Evolutionary conservation across 92 coral and sea anemone species (phyloP), one percentile per base, ranked within the genome.

Genomic region (Phenganax marumi): DNA sequence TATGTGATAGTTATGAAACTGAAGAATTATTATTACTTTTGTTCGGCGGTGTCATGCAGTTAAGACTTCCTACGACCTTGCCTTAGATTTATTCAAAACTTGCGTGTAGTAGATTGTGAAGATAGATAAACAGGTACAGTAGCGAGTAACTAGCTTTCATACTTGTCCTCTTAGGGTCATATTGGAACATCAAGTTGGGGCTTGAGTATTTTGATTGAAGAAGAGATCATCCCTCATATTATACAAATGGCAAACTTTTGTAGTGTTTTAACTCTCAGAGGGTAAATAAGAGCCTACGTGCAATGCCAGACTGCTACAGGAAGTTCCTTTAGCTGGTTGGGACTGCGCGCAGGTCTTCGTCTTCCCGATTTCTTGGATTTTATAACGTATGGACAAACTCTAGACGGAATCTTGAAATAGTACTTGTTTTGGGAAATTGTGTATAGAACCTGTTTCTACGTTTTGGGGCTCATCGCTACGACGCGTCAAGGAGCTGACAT

Each of bases 181-280:
- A 88, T 93, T 73, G 98, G 98, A 26, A 90, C 95, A 9, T 90
- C 98, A 11, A 92, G 88, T 81, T 95, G 97, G 98, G 97, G 98
- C 14, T 92, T 95, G 49, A 95, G 91, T 72, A 87, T 95, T 68
- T 91, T 95, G 56, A 85, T 89, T 86, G 98, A 95, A 43, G 95
- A 95, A 82, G 98, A 89, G 21, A 87, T 95, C 56, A 89, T 95
- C 23, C 96, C 96, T 65, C 93, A 92, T 72, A 92, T 95, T 55
- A 97, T 95, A 64, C 88, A 87, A 72, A 87, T 95, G 97, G 97
- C 98, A 5, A 93, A 83, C 58, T 91, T 89, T 50, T 87, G 97
- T 61, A 91, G 84, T 8, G 86, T 92, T 64, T 86, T 92, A 84
- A 93, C 97, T 55, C 85, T 94, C 64, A 76, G 98, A 76, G 98